Percentiles rank a stretch among this genome's conserved stretches.
Evolutionary conservation across 2,113 vertebrate genomes (phyloP).

Genomic region (Rhinogobius similis): DNA sequence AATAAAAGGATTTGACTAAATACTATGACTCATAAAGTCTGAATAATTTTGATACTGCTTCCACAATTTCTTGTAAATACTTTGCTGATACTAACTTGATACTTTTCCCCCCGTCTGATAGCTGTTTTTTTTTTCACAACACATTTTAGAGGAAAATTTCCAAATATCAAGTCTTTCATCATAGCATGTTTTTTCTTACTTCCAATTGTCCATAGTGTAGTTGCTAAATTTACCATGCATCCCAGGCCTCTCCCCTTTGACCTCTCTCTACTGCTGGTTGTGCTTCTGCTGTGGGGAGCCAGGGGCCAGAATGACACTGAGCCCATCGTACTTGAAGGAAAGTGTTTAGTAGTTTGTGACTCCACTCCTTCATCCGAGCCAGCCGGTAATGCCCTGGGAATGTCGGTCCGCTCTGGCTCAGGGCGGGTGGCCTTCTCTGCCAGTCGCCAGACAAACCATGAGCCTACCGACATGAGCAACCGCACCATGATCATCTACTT

Average conservation of each 20-base stretch:
- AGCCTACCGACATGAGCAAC: constrained; percentile 83
- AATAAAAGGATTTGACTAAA: constrained; percentile 11
- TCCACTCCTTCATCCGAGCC: constrained; percentile 81
- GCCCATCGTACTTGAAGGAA: constrained; percentile 81
- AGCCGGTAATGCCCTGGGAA: constrained; percentile 75
- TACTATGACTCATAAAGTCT: constrained; percentile 1
- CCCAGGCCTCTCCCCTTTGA: constrained; percentile 33
- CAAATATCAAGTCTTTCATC: neutral
- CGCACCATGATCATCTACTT: constrained; percentile 85
- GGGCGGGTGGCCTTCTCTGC: constrained; percentile 81
- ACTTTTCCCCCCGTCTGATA: neutral
- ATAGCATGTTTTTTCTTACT: constrained; percentile 36
- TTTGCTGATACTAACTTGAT: neutral
- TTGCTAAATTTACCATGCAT: constrained; percentile 48
- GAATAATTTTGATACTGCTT: neutral
- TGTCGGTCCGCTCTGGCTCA: constrained; percentile 79
- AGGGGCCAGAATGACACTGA: constrained; percentile 81
- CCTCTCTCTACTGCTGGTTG: constrained; percentile 40
- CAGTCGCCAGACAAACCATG: constrained; percentile 82
- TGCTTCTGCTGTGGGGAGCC: constrained; percentile 63
- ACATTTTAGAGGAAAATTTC: neutral
- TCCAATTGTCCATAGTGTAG: constrained; percentile 31
- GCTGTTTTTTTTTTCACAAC: neutral
- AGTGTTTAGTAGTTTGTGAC: constrained; percentile 82
- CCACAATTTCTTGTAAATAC: neutral